Evolutionary conservation across 2,113 vertebrate genomes (phyloP).

Genomic region (Malurus elegans): DNA sequence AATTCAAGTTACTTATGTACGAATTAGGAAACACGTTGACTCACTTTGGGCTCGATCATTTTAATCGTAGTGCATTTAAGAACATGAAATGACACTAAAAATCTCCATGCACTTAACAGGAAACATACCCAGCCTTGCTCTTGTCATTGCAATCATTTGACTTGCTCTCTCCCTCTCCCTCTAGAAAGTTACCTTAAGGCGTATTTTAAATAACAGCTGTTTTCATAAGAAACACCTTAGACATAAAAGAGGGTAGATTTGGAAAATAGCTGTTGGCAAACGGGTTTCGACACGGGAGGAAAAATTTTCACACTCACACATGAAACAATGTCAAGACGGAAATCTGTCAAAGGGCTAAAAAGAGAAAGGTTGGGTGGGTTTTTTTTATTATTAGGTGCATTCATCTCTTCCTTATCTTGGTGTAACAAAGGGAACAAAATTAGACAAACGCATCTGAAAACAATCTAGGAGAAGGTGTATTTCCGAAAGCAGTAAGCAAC

Average conservation of each 20-base stretch:
- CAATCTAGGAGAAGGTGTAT: not conserved
- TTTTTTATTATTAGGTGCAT: not conserved
- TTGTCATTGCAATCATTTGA: slow-evolving; percentile 7
- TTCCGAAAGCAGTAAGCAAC: not conserved
- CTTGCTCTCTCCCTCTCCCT: not conserved
- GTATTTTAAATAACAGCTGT: slow-evolving; percentile 25
- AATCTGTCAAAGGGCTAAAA: not conserved
- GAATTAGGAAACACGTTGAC: not conserved
- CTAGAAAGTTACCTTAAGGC: slow-evolving; percentile 31
- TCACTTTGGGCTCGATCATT: not conserved
- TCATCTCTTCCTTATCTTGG: not conserved
- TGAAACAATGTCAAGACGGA: not conserved
- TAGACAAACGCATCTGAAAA: not conserved
- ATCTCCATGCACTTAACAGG: not conserved
- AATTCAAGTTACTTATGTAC: not conserved
- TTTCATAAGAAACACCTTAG: not conserved
- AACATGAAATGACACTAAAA: not conserved
- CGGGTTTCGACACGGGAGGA: not conserved
- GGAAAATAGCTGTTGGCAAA: not conserved
- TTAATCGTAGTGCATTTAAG: not conserved
- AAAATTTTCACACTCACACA: not conserved
- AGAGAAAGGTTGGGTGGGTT: not conserved
- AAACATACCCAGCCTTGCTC: not conserved
- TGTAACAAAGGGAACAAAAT: slow-evolving; percentile 9
- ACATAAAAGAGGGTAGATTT: not conserved